Conservation (phyloP, 2,113 vertebrate species). For the Campylomormyrus tamandua region DNA sequence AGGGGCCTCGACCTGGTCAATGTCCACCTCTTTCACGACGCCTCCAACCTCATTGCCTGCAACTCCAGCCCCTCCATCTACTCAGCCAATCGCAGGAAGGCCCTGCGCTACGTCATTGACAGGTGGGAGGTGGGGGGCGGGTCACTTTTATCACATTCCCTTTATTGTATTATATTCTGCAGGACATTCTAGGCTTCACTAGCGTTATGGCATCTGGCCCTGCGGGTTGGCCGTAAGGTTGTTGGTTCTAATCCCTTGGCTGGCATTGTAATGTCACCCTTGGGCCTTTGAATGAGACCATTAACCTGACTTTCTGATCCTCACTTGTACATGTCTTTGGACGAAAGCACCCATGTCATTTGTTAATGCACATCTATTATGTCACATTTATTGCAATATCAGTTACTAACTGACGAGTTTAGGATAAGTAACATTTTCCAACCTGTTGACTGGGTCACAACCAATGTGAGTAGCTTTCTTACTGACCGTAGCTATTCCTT, state of each 20-base stretch:
- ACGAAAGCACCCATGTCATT: background rate
- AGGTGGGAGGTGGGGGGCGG: slow-evolving; percentile 42
- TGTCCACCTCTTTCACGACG: slow-evolving; percentile 73
- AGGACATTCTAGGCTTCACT: background rate
- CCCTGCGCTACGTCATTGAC: slow-evolving; percentile 63
- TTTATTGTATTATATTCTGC: background rate
- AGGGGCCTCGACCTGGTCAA: slow-evolving; percentile 71
- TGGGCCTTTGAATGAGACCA: background rate
- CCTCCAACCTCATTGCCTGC: slow-evolving; percentile 71
- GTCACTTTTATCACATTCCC: background rate
- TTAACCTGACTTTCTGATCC: background rate
- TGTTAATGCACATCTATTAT: background rate
- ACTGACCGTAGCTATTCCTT: background rate
- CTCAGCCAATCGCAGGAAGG: slow-evolving; percentile 61
- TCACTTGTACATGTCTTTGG: background rate
- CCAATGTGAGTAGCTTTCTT: background rate
- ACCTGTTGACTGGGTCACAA: background rate
- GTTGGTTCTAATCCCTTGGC: background rate
- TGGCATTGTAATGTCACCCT: background rate
- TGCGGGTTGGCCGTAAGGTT: background rate
- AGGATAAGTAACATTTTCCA: background rate
- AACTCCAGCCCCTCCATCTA: slow-evolving; percentile 67
- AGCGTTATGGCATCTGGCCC: background rate
- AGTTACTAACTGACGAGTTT: background rate
- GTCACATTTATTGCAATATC: background rate